These are phyloP conservation scores for Halotydeus destructor DNA, from an alignment of 1,140 invertebrate species.

Conservation along the genomic window DNA sequence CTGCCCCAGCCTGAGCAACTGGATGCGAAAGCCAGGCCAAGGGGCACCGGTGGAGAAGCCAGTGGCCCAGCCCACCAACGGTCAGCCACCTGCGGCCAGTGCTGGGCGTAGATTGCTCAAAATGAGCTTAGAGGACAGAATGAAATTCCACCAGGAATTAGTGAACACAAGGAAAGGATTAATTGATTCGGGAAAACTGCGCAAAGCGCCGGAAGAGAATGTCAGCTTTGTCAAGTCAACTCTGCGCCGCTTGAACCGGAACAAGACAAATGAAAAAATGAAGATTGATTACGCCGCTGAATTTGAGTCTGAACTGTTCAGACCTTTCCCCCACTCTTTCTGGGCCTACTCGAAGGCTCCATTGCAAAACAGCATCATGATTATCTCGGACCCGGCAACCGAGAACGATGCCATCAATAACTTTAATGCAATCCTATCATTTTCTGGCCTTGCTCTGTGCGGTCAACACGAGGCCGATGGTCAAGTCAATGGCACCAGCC, in stretches of 20 bases:
- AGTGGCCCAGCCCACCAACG: background rate
- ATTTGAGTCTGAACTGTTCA: conserved; percentile 48
- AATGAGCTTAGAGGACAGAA: conserved; percentile 40
- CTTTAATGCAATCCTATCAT: conserved; percentile 39
- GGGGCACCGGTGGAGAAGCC: background rate
- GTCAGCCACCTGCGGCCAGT: background rate
- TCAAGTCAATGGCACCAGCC: background rate
- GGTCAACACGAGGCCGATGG: too few relatives aligned
- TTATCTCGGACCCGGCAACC: conserved; percentile 53
- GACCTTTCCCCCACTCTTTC: conserved; percentile 59
- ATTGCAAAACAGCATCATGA: conserved; percentile 55
- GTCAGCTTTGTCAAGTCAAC: conserved; percentile 68
- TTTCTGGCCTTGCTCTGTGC: conserved; percentile 39
- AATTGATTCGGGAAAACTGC: conserved; percentile 56
- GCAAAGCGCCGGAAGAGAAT: conserved; percentile 52
- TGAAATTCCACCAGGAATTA: conserved; percentile 55
- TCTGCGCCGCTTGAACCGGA: conserved; percentile 55
- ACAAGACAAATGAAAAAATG: conserved; percentile 49
- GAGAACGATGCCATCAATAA: conserved; percentile 57
- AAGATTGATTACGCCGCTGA: conserved; percentile 28
- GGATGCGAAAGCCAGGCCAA: background rate
- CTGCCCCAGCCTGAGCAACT: conserved; percentile 22
- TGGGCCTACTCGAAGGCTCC: conserved; percentile 70
- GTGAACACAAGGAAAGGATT: conserved; percentile 38
- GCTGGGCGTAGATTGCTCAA: conserved; percentile 11